These are phyloP conservation scores for Athrips mouffetella DNA, from an alignment of 2,888 invertebrate genomes.

Conservation along the genomic window DNA sequence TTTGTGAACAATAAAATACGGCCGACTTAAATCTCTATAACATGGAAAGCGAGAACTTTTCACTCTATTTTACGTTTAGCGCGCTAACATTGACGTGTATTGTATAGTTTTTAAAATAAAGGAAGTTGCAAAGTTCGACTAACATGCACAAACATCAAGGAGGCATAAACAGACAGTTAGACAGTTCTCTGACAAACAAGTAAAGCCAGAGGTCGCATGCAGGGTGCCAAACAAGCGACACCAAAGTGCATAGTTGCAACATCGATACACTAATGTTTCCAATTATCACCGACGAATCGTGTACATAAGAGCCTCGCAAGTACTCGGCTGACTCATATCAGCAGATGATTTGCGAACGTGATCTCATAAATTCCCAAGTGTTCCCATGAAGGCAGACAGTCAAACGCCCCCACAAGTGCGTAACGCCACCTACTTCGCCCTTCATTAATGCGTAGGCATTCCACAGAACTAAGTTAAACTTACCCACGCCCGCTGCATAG, in stretches of 20 bases:
- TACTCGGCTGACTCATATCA: not conserved
- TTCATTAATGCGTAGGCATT: constrained; percentile 50
- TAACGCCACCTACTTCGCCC: constrained; percentile 51
- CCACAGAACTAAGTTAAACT: constrained; percentile 35
- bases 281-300: constrained; percentile 12
- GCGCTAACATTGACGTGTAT: constrained; percentile 21
- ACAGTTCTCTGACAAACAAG: constrained; percentile 20
- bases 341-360: constrained; percentile 15
- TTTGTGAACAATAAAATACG: constrained; percentile 22
- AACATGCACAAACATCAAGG: constrained; percentile 23
- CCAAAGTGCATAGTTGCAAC: constrained; percentile 22
- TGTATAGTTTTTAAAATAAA: constrained; percentile 19
- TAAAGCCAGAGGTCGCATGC: constrained; percentile 22
- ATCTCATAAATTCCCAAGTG: constrained; percentile 25
- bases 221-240: constrained; percentile 24
- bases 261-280: constrained; percentile 18
- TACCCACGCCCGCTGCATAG: constrained; percentile 37
- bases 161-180: constrained; percentile 22
- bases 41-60: constrained; percentile 16
- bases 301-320: constrained; percentile 1
- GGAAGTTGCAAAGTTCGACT: constrained; percentile 21
- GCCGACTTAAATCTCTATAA: constrained; percentile 22
- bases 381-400: constrained; percentile 38
- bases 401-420: constrained; percentile 46
- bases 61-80: constrained; percentile 18